Base-by-base conservation (phyloP, 2,888 invertebrate species). In the Drosophila siamana region DNA sequence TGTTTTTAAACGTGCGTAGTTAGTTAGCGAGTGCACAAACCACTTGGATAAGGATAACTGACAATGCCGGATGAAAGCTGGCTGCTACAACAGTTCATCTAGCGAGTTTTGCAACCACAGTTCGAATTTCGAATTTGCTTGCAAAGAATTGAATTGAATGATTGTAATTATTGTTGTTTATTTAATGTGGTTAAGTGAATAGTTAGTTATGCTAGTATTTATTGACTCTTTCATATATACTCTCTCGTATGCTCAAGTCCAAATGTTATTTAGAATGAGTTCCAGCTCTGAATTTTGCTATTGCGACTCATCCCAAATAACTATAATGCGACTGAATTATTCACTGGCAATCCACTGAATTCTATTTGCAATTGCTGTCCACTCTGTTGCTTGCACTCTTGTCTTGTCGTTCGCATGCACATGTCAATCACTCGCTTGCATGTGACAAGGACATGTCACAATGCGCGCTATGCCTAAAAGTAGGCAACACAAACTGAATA, bases 1-100 rank as follows among this genome's bases (percentile, higher is more conserved):
- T 15, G 15, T 7, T 2, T 38, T 38, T 38, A 3, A 15, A 15
- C 13, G 52, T 30, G 33, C 41, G 52, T 44, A 24, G 24, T 1
- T 1, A 24, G 7, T 15, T 55, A 68, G 62, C 54, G 30, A 43
- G 38, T 30, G 13, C 69, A 44, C 69, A 43, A 59, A 63, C 72
- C 74, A 8, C 2, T 0, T 3, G 5, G 7, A 22, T 8, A 56
- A 55, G 54, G 33, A 74, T 33, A 50, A 9, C 13, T 7, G 1
- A 0, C 0, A 0, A 8, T 8, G 24, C 9, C 8, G 9, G 33
- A 51, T 48, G 38, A 69, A 69, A 74, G 74, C 63, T 73, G 9
- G 1, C 6, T 59, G 63, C 11, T 22, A 63, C 30, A 41, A 28
- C 28, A 19, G 30, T 33, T 26, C 11, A 2, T 6, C 8, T 7